Base-by-base conservation (phyloP, 2,888 invertebrate species). In the Hybos culiciformis region DNA sequence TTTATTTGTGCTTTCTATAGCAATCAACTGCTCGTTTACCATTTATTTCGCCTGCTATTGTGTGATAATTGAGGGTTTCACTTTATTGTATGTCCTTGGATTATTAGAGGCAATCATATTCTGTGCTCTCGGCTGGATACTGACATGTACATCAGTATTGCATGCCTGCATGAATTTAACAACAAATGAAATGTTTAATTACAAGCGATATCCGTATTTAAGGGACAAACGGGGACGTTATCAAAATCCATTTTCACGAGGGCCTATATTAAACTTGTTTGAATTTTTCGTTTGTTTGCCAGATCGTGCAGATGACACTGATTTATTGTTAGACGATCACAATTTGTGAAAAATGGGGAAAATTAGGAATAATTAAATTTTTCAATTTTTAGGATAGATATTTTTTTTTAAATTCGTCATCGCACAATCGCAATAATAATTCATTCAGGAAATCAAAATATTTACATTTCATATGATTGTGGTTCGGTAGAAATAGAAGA, bases 131-230 rank as follows among this genome's bases (percentile, higher is more conserved):
- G 88, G 88, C 7, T 84, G 86, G 83, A 86, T 87, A 53, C 71
- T 91, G 14, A 85, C 87, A 1, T 85, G 84, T 55, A 87, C 85
- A 54, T 86, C 88, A 57, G 90, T 90, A 70, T 70, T 90, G 18
- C 90, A 92, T 62, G 90, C 88, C 11, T 84, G 87, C 59, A 85
- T 87, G 84, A 93, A 93, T 69, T 68, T 92, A 46, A 92, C 93
- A 7, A 91, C 91, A 37, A 93, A 92, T 63, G 92, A 93, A 68
- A 87, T 90, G 83, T 86, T 91, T 61, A 92, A 92, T 68, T 86
- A 86, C 63, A 88, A 88, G 60, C 73, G 91, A 41, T 92, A 92
- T 63, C 83, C 87, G 0, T 92, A 93, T 62, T 65, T 93, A 48
- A 73, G 90, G 42, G 91, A 92, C 62, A 87, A 85, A 58, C 75